phyloP scores from a whole-genome alignment of 2,888 invertebrate genomes.

The Aleiodes testaceus region DNA sequence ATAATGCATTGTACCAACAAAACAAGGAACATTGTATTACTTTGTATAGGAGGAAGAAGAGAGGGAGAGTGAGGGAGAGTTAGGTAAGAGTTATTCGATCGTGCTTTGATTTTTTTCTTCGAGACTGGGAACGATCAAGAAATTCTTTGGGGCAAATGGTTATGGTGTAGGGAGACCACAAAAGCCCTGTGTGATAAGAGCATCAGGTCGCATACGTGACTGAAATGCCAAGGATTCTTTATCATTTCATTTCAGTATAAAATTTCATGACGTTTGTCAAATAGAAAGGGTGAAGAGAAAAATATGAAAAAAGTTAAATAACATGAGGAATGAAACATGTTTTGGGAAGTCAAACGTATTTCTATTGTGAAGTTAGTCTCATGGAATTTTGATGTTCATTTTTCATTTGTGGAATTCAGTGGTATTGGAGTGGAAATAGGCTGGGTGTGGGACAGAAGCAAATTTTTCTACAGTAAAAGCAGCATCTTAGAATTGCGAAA shows the following conservation, averaged over 20 bases:
- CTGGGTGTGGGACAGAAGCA: too few species aligned
- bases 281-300: background rate
- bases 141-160: too few species aligned
- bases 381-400: background rate
- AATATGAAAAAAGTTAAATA: background rate
- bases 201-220: conserved; percentile 9
- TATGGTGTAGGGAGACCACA: background rate
- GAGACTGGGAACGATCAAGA: too few species aligned
- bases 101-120: too few species aligned
- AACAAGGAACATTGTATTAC: too few species aligned
- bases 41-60: too few species aligned
- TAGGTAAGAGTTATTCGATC: too few species aligned
- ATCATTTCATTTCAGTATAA: conserved; percentile 2
- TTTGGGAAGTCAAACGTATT: background rate
- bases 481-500: too few species aligned
- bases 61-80: too few species aligned
- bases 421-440: too few species aligned
- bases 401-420: background rate
- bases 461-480: too few species aligned
- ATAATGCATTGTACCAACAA: background rate
- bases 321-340: too few species aligned
- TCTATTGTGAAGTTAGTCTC: background rate
- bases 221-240: background rate
- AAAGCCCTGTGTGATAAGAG: conserved; percentile 14
- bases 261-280: conserved; percentile 18